Conservation (phyloP, 2,888 invertebrate genomes). For the Harpagoxenus sublaevis region DNA sequence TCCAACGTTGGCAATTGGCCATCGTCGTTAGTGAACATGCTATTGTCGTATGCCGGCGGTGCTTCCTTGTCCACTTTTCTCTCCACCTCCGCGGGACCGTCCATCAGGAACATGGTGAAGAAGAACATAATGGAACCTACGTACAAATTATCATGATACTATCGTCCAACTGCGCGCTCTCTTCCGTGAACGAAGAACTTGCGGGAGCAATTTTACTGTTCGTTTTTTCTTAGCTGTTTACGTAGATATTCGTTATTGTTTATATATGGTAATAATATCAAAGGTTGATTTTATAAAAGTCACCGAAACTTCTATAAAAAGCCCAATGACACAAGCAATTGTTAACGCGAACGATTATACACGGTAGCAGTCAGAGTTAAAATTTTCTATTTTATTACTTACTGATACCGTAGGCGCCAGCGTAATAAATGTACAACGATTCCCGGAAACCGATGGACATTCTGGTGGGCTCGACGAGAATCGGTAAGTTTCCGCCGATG, state of each 20-base stretch:
- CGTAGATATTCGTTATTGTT: not conserved
- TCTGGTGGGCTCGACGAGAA: conserved; percentile 94
- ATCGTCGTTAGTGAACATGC: conserved; percentile 88
- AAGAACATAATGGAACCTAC: conserved; percentile 94
- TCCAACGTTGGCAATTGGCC: conserved; percentile 81
- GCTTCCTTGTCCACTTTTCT: conserved; percentile 75
- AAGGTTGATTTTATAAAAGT: not conserved
- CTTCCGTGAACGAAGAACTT: not conserved
- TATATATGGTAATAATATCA: not conserved
- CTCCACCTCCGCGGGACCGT: conserved; percentile 87
- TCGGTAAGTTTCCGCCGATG: conserved; percentile 95
- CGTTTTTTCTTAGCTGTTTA: not conserved
- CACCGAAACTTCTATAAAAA: not conserved
- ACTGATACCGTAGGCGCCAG: conserved; percentile 95
- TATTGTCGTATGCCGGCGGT: conserved; percentile 87
- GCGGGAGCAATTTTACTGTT: not conserved
- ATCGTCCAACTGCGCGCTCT: conserved; percentile 89
- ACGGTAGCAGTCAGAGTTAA: not conserved
- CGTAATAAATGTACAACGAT: conserved; percentile 95
- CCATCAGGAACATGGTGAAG: conserved; percentile 93
- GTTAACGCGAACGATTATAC: not conserved
- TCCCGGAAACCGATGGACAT: conserved; percentile 94
- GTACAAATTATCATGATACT: conserved; percentile 89
- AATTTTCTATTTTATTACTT: conserved; percentile 85
- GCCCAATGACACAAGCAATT: not conserved